Evolutionary conservation across 2,797 vertebrate genomes (phyloP).

Genomic region (Lutjanus campechanus): DNA sequence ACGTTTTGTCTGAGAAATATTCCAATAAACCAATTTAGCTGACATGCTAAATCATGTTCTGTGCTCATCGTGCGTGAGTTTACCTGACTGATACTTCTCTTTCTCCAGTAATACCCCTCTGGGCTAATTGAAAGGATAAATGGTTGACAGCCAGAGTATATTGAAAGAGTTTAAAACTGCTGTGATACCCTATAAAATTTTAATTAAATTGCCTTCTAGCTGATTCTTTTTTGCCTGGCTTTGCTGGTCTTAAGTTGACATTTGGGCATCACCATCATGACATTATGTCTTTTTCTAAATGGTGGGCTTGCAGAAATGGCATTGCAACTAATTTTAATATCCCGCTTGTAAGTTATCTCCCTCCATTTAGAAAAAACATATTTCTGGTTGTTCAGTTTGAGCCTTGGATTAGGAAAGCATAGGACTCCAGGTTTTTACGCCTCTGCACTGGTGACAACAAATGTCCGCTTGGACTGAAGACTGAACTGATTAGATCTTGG

Average conservation of each 20-base stretch:
- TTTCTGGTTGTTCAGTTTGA: background rate
- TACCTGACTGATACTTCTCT: background rate
- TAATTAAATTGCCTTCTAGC: conserved; percentile 37
- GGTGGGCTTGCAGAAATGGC: conserved; percentile 4
- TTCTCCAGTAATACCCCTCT: background rate
- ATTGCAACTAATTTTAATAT: conserved; percentile 2
- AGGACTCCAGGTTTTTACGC: background rate
- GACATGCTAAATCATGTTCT: conserved; percentile 43
- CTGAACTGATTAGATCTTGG: too few species aligned
- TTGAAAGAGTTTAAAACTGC: conserved; percentile 26
- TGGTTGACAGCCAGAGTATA: conserved; percentile 9
- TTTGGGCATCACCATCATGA: conserved; percentile 7
- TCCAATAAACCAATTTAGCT: conserved; percentile 34
- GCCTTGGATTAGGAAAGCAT: background rate
- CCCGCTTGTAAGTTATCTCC: conserved; percentile 9
- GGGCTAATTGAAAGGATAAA: conserved; percentile 10
- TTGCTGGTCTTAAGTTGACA: conserved; percentile 32
- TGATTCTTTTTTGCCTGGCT: conserved; percentile 3
- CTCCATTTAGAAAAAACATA: background rate
- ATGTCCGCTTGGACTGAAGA: too few species aligned
- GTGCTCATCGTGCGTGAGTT: conserved; percentile 16
- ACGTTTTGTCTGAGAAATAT: conserved; percentile 37
- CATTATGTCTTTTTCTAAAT: conserved; percentile 40
- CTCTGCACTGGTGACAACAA: too few species aligned
- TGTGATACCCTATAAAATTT: conserved; percentile 43